phyloP scores from a whole-genome alignment of 1,140 invertebrate genomes.

The Vollenhovia emeryi region DNA sequence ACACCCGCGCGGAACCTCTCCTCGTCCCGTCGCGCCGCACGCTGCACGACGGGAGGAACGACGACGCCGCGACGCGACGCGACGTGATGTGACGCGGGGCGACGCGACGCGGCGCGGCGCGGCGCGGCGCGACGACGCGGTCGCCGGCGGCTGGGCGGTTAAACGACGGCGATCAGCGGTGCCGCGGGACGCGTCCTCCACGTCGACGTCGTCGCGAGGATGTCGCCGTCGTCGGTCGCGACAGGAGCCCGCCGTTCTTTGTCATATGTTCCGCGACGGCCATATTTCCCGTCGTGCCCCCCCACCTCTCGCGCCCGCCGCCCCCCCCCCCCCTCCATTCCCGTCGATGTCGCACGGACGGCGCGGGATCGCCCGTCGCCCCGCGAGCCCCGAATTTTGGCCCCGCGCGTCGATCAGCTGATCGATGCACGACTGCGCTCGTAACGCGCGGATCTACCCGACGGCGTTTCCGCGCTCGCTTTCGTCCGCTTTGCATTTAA shows the following conservation, averaged over 20 bases:
- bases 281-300: constrained; percentile 77
- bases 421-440: not conserved
- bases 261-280: constrained; percentile 83
- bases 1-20: not conserved
- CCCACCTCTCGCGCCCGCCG: not conserved
- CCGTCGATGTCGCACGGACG: not conserved
- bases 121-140: constrained; percentile 12
- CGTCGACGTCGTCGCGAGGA: constrained; percentile 39
- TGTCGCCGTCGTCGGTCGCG: constrained; percentile 56
- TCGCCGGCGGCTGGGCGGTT: constrained; percentile 39
- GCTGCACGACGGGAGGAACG: constrained; percentile 13
- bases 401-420: not conserved
- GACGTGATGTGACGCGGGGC: not conserved
- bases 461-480: not conserved
- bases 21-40: constrained; percentile 27
- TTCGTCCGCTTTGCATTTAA: not conserved
- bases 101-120: constrained; percentile 34
- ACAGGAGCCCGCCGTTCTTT: constrained; percentile 80
- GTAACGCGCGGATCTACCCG: not conserved
- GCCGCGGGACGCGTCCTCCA: constrained; percentile 44
- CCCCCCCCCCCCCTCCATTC: not conserved
- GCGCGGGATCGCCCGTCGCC: not conserved
- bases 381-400: no score
- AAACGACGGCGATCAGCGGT: constrained; percentile 66
- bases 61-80: not conserved